phyloP scores from a whole-genome alignment of 2,797 vertebrate species.

The Toxotes lorentzi region DNA sequence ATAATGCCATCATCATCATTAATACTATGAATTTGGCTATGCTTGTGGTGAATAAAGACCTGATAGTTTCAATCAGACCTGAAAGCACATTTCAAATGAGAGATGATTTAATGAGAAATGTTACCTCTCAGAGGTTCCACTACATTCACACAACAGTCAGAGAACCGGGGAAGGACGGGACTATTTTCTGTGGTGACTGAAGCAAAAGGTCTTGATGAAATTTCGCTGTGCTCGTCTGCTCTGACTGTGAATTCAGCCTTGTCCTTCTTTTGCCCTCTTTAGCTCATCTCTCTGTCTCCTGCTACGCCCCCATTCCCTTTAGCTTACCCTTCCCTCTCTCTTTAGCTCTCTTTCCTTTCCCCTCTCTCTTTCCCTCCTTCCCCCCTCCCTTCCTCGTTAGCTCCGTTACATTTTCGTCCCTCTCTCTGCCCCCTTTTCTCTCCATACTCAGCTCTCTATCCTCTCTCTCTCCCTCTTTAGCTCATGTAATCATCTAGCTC shows the following conservation, averaged over 20 bases:
- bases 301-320: constrained; percentile 20
- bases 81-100: constrained; percentile 19
- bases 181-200: constrained; percentile 55
- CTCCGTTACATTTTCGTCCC: constrained; percentile 38
- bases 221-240: constrained; percentile 33
- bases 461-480: constrained; percentile 74
- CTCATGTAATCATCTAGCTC: constrained; percentile 83
- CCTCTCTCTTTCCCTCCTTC: constrained; percentile 5
- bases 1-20: constrained; percentile 7
- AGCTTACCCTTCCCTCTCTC: constrained; percentile 4
- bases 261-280: constrained; percentile 56
- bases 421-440: constrained; percentile 56
- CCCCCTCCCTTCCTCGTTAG: constrained; percentile 33
- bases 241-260: constrained; percentile 38
- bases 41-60: neutral
- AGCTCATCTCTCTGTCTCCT: constrained; percentile 32
- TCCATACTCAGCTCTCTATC: constrained; percentile 39
- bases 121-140: constrained; percentile 5
- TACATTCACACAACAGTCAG: neutral
- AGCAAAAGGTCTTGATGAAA: constrained; percentile 60
- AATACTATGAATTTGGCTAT: neutral
- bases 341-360: constrained; percentile 11
- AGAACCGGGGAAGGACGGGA: neutral
- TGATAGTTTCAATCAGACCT: constrained; percentile 1
- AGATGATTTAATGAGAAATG: constrained; percentile 14